A percentile compares a stretch with the other conserved stretches of the same genome.
phyloP scores from a whole-genome alignment of 2,888 invertebrate genomes.

The Ctena decussata region DNA sequence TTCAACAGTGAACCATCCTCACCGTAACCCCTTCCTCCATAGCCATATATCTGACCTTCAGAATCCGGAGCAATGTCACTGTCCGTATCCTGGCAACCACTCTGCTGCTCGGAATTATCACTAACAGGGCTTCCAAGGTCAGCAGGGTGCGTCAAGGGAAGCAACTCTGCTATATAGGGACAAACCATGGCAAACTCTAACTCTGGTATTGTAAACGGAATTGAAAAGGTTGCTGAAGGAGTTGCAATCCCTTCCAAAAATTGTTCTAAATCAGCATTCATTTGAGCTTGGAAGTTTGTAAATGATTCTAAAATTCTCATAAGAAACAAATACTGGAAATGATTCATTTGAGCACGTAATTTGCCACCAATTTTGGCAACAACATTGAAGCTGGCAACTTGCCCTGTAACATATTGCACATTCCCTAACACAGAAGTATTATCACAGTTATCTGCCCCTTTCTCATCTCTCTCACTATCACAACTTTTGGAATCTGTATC shows the following conservation, averaged over 20 bases:
- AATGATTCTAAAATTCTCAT: conserved; percentile 94
- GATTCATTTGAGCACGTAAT: conserved; percentile 96
- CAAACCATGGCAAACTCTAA: conserved; percentile 93
- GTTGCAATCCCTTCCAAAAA: conserved; percentile 86
- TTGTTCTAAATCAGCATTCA: conserved; percentile 88
- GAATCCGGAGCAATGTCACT: conserved; percentile 21
- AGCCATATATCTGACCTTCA: neutral
- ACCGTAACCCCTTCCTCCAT: neutral
- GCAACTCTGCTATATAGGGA: conserved; percentile 74
- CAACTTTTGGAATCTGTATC: conserved; percentile 11
- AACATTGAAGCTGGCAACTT: conserved; percentile 90
- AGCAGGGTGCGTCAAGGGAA: conserved; percentile 56
- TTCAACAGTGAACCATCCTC: neutral
- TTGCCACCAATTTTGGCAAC: conserved; percentile 94
- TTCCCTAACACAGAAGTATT: conserved; percentile 31
- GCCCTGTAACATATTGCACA: conserved; percentile 85
- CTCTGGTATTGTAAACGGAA: conserved; percentile 93
- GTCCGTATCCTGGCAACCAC: conserved; percentile 44
- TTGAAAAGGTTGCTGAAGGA: conserved; percentile 36
- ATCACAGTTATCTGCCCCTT: conserved; percentile 60
- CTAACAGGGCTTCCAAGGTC: conserved; percentile 54
- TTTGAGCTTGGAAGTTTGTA: conserved; percentile 77
- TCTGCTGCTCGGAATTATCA: conserved; percentile 43
- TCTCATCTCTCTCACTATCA: conserved; percentile 9
- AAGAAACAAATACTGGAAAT: conserved; percentile 96